phyloP scores from a whole-genome alignment of 2,888 invertebrate genomes.

The Diplolepis rosae region DNA sequence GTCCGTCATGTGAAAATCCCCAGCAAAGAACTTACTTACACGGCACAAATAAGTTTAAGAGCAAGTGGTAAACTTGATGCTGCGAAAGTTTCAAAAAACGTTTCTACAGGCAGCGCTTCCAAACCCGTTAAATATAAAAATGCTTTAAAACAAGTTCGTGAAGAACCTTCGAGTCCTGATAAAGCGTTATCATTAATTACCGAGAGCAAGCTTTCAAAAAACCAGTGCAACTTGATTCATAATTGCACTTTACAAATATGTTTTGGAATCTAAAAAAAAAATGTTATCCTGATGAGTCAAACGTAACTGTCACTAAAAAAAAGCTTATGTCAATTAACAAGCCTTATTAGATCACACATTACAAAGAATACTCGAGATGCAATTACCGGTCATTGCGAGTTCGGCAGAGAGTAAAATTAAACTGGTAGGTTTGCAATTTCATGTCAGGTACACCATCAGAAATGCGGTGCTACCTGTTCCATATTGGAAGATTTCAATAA shows the following conservation, averaged over 20 bases:
- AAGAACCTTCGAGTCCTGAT: slow-evolving; percentile 3
- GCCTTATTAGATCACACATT: slow-evolving; percentile 44
- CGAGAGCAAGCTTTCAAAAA: slow-evolving; percentile 4
- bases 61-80: slow-evolving; percentile 6
- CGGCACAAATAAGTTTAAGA: too few relatives aligned
- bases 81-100: neutral
- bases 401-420: neutral
- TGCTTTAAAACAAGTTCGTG: slow-evolving; percentile 4
- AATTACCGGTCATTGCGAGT: neutral
- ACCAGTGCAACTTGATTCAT: neutral
- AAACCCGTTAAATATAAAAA: neutral
- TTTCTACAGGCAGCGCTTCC: slow-evolving; percentile 6
- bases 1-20: too few relatives aligned
- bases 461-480: too few relatives aligned
- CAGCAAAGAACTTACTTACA: too few relatives aligned
- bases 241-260: slow-evolving; percentile 3
- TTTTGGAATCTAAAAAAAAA: slow-evolving; percentile 46
- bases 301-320: slow-evolving; percentile 43
- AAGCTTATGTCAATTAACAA: slow-evolving; percentile 49
- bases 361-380: neutral
- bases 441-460: too few relatives aligned
- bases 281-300: slow-evolving; percentile 42
- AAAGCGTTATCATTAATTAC: slow-evolving; percentile 11
- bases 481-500: too few relatives aligned
- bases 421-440: too few relatives aligned